Percentiles rank a stretch among this genome's conserved stretches.
These are phyloP conservation scores for Abrostola tripartita DNA, from an alignment of 2,888 invertebrate genomes.

Conservation along the genomic window DNA sequence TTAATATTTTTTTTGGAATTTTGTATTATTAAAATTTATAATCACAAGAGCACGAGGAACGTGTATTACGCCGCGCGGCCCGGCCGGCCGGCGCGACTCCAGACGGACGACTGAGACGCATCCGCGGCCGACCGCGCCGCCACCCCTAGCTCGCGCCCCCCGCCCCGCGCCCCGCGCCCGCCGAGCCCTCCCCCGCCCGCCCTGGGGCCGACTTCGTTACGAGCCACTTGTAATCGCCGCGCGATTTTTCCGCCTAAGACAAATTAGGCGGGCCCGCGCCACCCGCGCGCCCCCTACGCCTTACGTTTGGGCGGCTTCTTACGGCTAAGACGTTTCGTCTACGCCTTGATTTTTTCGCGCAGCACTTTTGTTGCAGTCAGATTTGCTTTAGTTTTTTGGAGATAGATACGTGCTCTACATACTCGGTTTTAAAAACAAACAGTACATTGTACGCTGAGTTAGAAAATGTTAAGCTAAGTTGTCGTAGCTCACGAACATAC, in stretches of 20 bases:
- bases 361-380: slow-evolving; percentile 20
- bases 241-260: slow-evolving; percentile 88
- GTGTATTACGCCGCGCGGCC: slow-evolving; percentile 87
- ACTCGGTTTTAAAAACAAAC: neutral
- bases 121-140: slow-evolving; percentile 73
- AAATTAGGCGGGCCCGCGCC: slow-evolving; percentile 86
- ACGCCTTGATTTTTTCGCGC: slow-evolving; percentile 67
- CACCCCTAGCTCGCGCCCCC: slow-evolving; percentile 61
- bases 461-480: slow-evolving; percentile 7
- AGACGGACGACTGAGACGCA: slow-evolving; percentile 87
- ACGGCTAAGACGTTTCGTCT: slow-evolving; percentile 70
- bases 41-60: slow-evolving; percentile 89
- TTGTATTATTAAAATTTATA: slow-evolving; percentile 84
- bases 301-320: slow-evolving; percentile 83
- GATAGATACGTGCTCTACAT: neutral
- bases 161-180: slow-evolving; percentile 53
- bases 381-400: neutral
- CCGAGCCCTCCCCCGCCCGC: slow-evolving; percentile 61
- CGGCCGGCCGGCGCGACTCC: slow-evolving; percentile 88
- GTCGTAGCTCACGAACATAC: neutral
- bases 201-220: slow-evolving; percentile 85
- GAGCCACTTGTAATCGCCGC: slow-evolving; percentile 88
- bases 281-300: slow-evolving; percentile 68
- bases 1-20: slow-evolving; percentile 70
- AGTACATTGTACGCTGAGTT: slow-evolving; percentile 6